Evolutionary conservation across 2,888 invertebrate genomes (phyloP).

Genomic region (Hypomecis atomaria): DNA sequence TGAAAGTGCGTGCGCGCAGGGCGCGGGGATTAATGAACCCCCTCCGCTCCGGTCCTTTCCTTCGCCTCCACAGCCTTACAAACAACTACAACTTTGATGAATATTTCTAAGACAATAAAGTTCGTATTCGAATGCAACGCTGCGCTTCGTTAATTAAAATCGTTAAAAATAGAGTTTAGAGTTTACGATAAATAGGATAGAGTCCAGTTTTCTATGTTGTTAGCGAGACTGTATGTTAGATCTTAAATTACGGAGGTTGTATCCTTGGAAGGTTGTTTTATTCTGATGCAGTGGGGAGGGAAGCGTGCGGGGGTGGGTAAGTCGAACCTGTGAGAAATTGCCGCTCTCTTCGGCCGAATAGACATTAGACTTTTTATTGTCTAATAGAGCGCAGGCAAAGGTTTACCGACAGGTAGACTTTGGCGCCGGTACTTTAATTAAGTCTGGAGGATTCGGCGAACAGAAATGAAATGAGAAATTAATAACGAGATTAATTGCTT

Average conservation of each 20-base stretch:
- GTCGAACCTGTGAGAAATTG: constrained; percentile 78
- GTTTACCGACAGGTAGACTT: constrained; percentile 78
- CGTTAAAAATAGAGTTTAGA: constrained; percentile 7
- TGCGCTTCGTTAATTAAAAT: constrained; percentile 28
- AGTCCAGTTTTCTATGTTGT: constrained; percentile 54
- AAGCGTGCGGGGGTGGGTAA: constrained; percentile 51
- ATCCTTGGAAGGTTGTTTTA: constrained; percentile 84
- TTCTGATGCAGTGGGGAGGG: constrained; percentile 61
- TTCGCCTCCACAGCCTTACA: constrained; percentile 64
- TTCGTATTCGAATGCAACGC: constrained; percentile 43
- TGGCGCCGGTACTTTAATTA: constrained; percentile 81
- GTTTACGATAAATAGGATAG: constrained; percentile 36
- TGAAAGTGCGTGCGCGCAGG: constrained; percentile 85
- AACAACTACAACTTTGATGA: constrained; percentile 48
- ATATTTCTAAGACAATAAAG: constrained; percentile 47
- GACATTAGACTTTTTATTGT: constrained; percentile 81
- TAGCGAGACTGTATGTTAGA: constrained; percentile 54
- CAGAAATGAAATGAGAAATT: constrained; percentile 62
- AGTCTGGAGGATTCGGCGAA: constrained; percentile 69
- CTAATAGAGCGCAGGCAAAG: constrained; percentile 80
- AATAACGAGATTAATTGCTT: constrained; percentile 56
- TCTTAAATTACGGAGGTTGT: constrained; percentile 79
- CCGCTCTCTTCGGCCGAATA: constrained; percentile 71
- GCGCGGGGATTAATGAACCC: constrained; percentile 84
- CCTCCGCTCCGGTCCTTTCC: constrained; percentile 66